These are phyloP conservation scores for Glyptemys insculpta DNA, from an alignment of 2,797 vertebrate genomes.

Conservation along the genomic window DNA sequence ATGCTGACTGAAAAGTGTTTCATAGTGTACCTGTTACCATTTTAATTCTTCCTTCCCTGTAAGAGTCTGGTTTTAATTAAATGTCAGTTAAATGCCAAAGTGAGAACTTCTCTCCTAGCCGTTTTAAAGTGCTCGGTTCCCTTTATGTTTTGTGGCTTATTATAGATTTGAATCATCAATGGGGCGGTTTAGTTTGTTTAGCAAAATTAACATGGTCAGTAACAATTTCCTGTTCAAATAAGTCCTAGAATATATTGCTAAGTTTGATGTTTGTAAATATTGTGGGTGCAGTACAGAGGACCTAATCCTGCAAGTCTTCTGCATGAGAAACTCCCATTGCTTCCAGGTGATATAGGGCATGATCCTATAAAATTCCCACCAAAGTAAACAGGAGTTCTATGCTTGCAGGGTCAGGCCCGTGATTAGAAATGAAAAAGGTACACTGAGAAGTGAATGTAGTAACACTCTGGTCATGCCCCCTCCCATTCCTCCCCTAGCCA, in stretches of 20 bases:
- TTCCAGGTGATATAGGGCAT: neutral
- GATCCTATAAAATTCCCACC: neutral
- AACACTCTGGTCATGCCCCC: neutral
- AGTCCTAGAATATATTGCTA: conserved; percentile 51
- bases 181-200: conserved; percentile 73
- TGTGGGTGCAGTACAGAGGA: neutral
- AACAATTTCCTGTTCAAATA: conserved; percentile 74
- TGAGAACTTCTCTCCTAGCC: conserved; percentile 67
- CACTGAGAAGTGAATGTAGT: neutral
- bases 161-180: conserved; percentile 75
- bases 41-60: conserved; percentile 69
- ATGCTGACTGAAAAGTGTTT: neutral
- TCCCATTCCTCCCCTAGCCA: neutral
- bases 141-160: conserved; percentile 69
- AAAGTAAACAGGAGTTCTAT: neutral
- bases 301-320: conserved; percentile 10
- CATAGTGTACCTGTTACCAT: neutral
- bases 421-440: neutral
- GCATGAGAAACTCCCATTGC: conserved; percentile 42
- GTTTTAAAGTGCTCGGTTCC: conserved; percentile 69
- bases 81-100: conserved; percentile 57
- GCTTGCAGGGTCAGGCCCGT: neutral
- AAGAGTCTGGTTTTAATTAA: conserved; percentile 73
- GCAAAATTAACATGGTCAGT: conserved; percentile 71
- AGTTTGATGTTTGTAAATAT: conserved; percentile 26